Evolutionary conservation across 2,113 vertebrate genomes (phyloP).

Genomic region (Misgurnus mizolepis): DNA sequence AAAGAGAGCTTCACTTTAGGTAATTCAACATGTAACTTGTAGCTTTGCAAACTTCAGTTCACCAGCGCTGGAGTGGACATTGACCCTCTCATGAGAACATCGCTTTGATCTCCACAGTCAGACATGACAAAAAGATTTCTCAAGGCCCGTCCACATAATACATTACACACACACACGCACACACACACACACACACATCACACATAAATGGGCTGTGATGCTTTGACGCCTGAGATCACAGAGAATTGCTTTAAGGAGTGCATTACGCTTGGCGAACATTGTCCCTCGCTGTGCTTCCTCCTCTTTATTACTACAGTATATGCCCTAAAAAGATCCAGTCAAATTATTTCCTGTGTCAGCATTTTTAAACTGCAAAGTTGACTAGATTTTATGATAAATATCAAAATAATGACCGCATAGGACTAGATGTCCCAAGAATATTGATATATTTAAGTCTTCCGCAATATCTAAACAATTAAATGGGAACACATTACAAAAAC

Average conservation of each 20-base stretch:
- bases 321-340: neutral
- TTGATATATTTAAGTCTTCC: too few species aligned
- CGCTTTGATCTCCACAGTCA: neutral
- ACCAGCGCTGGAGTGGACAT: neutral
- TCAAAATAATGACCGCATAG: too few species aligned
- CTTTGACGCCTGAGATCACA: neutral
- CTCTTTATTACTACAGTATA: neutral
- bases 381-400: too few species aligned
- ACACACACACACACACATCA: too few species aligned
- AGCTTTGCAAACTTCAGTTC: too few species aligned
- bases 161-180: neutral
- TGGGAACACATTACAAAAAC: too few species aligned
- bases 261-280: neutral
- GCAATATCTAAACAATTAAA: too few species aligned
- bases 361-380: neutral
- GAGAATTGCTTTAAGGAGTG: too few species aligned
- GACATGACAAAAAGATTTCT: conserved; percentile 8
- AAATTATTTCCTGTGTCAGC: neutral
- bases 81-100: conserved; percentile 11
- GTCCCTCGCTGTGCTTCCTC: neutral
- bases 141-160: neutral
- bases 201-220: neutral
- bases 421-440: too few species aligned
- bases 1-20: too few species aligned
- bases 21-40: too few species aligned